phyloP scores from a whole-genome alignment of 1,140 invertebrate genomes.

The Coenobita brevimanus region DNA sequence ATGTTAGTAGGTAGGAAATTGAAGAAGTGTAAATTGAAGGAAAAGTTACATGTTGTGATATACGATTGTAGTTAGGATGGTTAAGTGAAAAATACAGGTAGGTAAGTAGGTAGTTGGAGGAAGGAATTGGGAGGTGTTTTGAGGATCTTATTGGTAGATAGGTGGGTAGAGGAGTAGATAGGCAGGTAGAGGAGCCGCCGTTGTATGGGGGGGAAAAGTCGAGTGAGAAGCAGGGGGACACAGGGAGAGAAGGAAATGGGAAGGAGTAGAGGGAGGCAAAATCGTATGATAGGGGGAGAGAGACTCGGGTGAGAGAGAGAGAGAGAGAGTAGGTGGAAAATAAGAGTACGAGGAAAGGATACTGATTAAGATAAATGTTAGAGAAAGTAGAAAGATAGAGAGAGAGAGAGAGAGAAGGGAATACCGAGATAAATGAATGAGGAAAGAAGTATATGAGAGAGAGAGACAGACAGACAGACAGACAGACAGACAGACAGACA shows the following conservation, averaged over 20 bases:
- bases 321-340: neutral
- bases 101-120: too few relatives aligned
- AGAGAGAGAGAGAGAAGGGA: neutral
- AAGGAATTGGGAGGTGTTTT: too few relatives aligned
- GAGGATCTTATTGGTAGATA: too few relatives aligned
- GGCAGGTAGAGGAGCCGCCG: too few relatives aligned
- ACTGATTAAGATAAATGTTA: neutral
- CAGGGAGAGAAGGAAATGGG: neutral
- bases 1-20: too few relatives aligned
- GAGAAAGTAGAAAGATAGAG: neutral
- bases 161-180: too few relatives aligned
- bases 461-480: conserved; percentile 3
- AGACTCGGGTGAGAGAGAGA: too few relatives aligned
- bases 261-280: neutral
- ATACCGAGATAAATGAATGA: neutral
- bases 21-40: too few relatives aligned
- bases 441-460: neutral
- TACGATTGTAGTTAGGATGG: too few relatives aligned
- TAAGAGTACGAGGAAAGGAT: neutral
- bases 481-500: conserved; percentile 1
- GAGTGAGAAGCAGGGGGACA: neutral
- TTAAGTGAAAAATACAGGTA: too few relatives aligned
- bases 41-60: too few relatives aligned
- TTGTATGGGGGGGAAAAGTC: too few relatives aligned
- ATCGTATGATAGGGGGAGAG: neutral